A percentile compares a stretch with the other conserved stretches of the same genome.
phyloP scores from a whole-genome alignment of 2,888 invertebrate species.

The Dicyrtoma fusca region DNA sequence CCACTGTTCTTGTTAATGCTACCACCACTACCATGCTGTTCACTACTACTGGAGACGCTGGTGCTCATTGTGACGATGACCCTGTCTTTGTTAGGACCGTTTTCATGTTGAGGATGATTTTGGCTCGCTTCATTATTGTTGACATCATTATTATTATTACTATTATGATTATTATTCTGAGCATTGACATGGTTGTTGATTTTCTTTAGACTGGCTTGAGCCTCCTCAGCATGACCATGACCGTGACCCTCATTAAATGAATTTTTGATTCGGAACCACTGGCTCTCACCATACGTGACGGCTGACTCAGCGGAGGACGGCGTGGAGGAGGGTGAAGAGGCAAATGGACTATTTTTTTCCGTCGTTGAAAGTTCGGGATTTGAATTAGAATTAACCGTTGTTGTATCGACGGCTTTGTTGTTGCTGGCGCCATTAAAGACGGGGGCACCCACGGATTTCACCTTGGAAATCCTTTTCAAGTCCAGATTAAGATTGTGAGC shows the following conservation, averaged over 20 bases:
- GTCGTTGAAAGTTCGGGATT: too few relatives aligned
- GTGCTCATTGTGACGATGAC: slow-evolving; percentile 5
- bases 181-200: background rate
- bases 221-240: background rate
- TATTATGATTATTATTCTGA: background rate
- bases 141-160: too few relatives aligned
- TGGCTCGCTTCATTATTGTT: too few relatives aligned
- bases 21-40: too few relatives aligned
- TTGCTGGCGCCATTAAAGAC: background rate
- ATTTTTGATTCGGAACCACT: slow-evolving; percentile 51
- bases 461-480: background rate
- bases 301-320: background rate
- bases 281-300: slow-evolving; percentile 56
- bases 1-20: too few relatives aligned
- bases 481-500: background rate
- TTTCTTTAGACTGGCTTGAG: background rate
- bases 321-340: too few relatives aligned
- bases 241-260: too few relatives aligned
- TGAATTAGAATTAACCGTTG: slow-evolving; percentile 38
- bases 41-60: slow-evolving; percentile 5
- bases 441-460: background rate
- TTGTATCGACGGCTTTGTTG: slow-evolving; percentile 14
- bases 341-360: too few relatives aligned
- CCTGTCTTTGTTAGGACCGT: background rate
- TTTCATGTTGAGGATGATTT: too few relatives aligned